phyloP scores from a whole-genome alignment of 2,888 invertebrate genomes.

The Tipula vernalis region DNA sequence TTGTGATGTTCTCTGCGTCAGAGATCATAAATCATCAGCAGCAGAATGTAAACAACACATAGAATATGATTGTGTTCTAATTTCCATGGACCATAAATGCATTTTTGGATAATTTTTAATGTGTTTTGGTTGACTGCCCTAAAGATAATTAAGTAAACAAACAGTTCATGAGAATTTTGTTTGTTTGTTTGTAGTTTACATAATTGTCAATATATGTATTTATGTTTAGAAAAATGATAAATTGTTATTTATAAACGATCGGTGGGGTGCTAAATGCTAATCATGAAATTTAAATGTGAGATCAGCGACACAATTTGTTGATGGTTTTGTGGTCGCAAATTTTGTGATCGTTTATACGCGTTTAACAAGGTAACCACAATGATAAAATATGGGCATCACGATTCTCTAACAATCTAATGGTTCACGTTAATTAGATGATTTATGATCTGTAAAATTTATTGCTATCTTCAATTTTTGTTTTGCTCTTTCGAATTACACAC shows the following conservation, averaged over 20 bases:
- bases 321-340: background rate
- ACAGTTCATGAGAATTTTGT: background rate
- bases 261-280: background rate
- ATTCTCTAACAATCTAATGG: background rate
- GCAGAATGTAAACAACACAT: background rate
- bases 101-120: background rate
- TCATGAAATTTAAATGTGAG: background rate
- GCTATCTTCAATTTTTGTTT: background rate
- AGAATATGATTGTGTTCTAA: background rate
- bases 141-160: background rate
- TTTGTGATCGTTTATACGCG: background rate
- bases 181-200: background rate
- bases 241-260: background rate
- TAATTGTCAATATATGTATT: background rate
- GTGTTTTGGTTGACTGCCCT: background rate
- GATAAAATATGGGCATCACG: background rate
- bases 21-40: background rate
- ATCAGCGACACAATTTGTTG: background rate
- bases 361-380: background rate
- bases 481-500: too few relatives aligned
- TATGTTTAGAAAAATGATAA: background rate
- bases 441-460: background rate
- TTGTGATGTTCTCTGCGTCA: background rate
- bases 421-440: background rate
- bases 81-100: background rate